These are phyloP conservation scores for Coelogynopora nodosa DNA, from an alignment of 2,888 invertebrate species.

Conservation along the genomic window DNA sequence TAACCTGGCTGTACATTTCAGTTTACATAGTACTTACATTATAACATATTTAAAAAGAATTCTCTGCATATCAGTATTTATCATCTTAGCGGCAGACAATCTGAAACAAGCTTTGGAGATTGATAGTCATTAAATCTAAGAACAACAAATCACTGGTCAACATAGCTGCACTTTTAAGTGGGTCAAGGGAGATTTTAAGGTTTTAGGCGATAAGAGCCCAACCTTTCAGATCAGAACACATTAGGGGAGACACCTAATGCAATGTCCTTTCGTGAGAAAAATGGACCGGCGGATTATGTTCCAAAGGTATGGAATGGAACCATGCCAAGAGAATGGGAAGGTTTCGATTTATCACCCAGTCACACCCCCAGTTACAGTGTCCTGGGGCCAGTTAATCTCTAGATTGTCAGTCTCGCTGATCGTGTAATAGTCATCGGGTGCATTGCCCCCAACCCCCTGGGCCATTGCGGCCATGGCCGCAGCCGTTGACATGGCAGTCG, in stretches of 20 bases:
- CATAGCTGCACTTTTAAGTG: not conserved
- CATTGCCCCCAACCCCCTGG: constrained; percentile 1
- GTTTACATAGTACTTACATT: not conserved
- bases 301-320: not conserved
- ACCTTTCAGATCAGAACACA: not conserved
- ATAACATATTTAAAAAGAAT: not conserved
- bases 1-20: not conserved
- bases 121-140: constrained; percentile 14
- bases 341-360: not conserved
- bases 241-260: no score
- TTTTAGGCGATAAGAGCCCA: not conserved
- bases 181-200: not conserved
- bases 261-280: not conserved
- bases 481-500: constrained; percentile 1
- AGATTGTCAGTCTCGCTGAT: constrained; percentile 44
- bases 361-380: constrained; percentile 35
- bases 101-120: not conserved
- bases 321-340: not conserved
- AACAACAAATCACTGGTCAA: not conserved
- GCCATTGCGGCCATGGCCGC: constrained; percentile 25
- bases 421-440: constrained; percentile 40
- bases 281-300: not conserved
- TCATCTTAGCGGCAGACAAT: not conserved
- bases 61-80: not conserved
- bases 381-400: constrained; percentile 46